Evolutionary conservation across 2,797 vertebrate species (phyloP).

Genomic region (Betta splendens): DNA sequence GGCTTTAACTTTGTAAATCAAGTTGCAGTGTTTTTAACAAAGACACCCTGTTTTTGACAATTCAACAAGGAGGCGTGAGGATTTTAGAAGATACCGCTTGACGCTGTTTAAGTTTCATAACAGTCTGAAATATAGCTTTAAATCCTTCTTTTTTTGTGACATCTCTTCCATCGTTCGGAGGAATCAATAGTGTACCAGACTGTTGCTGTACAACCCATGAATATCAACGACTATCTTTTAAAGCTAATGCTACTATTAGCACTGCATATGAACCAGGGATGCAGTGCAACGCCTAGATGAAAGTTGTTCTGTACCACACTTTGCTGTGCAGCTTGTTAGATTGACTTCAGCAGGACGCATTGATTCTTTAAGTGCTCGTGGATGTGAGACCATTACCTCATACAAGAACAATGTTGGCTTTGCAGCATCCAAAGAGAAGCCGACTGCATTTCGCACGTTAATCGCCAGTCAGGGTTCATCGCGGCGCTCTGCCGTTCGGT

Average conservation of each 20-base stretch:
- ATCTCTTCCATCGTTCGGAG: too few relatives aligned
- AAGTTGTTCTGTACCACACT: background rate
- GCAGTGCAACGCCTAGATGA: background rate
- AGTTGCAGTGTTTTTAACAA: too few relatives aligned
- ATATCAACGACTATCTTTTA: background rate
- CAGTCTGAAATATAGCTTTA: too few relatives aligned
- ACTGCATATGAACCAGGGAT: background rate
- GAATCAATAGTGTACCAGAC: too few relatives aligned
- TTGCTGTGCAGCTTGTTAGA: background rate
- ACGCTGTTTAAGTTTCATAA: too few relatives aligned
- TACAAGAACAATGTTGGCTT: constrained; percentile 22
- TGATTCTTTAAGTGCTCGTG: constrained; percentile 3
- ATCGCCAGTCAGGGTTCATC: constrained; percentile 44
- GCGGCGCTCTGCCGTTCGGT: constrained; percentile 18
- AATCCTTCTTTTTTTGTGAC: too few relatives aligned
- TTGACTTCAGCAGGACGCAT: constrained; percentile 1
- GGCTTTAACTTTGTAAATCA: too few relatives aligned
- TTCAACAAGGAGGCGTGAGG: too few relatives aligned
- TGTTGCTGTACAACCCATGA: too few relatives aligned
- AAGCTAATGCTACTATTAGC: constrained; percentile 6
- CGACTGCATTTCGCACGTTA: constrained; percentile 39
- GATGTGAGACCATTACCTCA: constrained; percentile 2
- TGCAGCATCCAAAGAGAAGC: constrained; percentile 20
- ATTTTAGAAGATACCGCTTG: too few relatives aligned
- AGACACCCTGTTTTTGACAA: too few relatives aligned